These are phyloP conservation scores for Hypanus sabinus DNA, from an alignment of 2,113 vertebrate genomes.

Conservation along the genomic window DNA sequence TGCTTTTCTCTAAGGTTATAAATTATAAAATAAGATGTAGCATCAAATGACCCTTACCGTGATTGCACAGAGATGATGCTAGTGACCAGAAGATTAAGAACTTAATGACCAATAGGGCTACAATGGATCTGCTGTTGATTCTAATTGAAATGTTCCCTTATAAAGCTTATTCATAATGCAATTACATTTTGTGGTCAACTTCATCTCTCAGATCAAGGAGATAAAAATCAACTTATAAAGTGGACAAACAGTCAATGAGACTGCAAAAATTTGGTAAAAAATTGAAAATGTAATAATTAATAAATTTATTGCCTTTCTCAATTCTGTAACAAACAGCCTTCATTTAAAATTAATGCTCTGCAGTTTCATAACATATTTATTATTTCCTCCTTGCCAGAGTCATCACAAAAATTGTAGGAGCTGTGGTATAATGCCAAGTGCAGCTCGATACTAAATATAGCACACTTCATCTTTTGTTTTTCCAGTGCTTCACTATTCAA, in stretches of 20 bases:
- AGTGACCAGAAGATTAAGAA: background rate
- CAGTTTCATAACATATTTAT: background rate
- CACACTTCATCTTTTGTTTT: background rate
- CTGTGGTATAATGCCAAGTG: background rate
- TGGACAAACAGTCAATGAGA: too few species aligned
- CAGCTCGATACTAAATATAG: background rate
- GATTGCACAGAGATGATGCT: background rate
- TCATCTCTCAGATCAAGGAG: background rate
- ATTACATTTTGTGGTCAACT: background rate
- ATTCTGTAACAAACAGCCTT: background rate
- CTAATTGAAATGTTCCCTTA: background rate
- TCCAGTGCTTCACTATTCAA: background rate
- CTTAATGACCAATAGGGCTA: background rate
- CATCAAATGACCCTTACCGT: background rate
- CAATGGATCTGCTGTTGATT: background rate
- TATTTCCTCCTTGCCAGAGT: background rate
- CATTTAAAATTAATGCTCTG: background rate
- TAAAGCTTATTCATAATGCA: background rate
- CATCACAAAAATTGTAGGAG: background rate
- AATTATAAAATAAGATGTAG: conserved; percentile 5
- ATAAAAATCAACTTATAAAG: background rate
- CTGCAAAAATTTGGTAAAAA: background rate
- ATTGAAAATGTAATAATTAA: background rate
- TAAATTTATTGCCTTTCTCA: background rate
- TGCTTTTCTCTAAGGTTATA: background rate